Conservation (phyloP, 2,888 invertebrate species). For the Spisula subtruncata region DNA sequence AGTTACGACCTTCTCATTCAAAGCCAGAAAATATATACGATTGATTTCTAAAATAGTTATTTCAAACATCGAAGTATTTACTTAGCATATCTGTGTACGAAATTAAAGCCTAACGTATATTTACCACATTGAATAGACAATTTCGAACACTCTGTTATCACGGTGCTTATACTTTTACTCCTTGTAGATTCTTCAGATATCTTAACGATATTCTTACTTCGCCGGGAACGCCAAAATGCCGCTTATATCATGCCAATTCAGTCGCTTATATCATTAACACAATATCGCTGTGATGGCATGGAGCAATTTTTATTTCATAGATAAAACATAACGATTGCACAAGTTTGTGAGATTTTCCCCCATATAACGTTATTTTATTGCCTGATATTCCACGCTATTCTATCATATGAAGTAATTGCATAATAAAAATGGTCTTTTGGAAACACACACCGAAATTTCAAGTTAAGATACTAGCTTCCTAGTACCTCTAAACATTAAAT, state of each 20-base stretch:
- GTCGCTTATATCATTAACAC: conserved; percentile 10
- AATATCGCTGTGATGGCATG: conserved; percentile 5
- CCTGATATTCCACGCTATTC: conserved; percentile 33
- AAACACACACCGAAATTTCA: conserved; percentile 44
- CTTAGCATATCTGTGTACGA: background rate
- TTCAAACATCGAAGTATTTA: too few species aligned
- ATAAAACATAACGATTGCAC: conserved; percentile 62
- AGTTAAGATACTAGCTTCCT: conserved; percentile 33
- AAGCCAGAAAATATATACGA: too few species aligned
- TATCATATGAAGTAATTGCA: conserved; percentile 39
- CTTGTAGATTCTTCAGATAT: background rate
- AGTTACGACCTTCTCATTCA: too few species aligned
- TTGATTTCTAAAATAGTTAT: too few species aligned
- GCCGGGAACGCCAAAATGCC: background rate
- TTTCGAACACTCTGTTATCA: background rate
- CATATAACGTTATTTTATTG: conserved; percentile 45
- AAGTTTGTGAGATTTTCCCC: conserved; percentile 50
- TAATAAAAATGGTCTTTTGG: conserved; percentile 49
- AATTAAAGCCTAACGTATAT: background rate
- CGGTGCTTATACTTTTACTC: background rate
- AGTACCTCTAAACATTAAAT: conserved; percentile 41
- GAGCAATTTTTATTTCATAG: conserved; percentile 41
- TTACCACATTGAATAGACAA: background rate
- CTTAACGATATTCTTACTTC: conserved; percentile 10
- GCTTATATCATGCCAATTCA: conserved; percentile 26